phyloP scores from a whole-genome alignment of 1,140 invertebrate genomes.

The Andrena cerasifolii region DNA sequence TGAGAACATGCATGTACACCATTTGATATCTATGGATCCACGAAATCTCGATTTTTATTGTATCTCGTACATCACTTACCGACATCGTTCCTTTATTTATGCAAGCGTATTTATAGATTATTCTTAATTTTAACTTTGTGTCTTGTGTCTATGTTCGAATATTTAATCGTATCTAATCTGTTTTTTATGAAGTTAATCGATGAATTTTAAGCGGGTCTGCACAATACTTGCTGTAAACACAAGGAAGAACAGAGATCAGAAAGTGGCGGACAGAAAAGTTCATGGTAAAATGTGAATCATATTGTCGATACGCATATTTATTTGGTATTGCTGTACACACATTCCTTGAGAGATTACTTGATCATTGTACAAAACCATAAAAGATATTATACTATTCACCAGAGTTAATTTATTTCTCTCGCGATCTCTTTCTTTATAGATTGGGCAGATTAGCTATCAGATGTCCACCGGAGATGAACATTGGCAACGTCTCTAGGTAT shows the following conservation, averaged over 20 bases:
- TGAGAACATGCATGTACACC: slow-evolving; percentile 12
- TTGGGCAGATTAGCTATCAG: no score
- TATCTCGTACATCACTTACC: slow-evolving; percentile 28
- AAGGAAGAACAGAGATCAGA: neutral
- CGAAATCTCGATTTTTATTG: slow-evolving; percentile 32
- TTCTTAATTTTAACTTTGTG: slow-evolving; percentile 3
- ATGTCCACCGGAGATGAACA: no score
- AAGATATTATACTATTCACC: slow-evolving; percentile 1
- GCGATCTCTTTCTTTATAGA: no score
- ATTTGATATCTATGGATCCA: slow-evolving; percentile 39
- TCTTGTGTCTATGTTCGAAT: neutral
- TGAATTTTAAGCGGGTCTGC: slow-evolving; percentile 19
- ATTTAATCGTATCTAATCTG: slow-evolving; percentile 18
- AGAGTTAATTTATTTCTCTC: slow-evolving; percentile 42
- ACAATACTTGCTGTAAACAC: slow-evolving; percentile 13
- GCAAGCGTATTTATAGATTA: slow-evolving; percentile 34
- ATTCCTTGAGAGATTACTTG: slow-evolving; percentile 32
- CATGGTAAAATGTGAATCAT: neutral
- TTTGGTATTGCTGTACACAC: slow-evolving; percentile 38
- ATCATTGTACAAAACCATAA: slow-evolving; percentile 40
- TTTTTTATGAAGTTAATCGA: no score
- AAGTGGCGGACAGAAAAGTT: neutral
- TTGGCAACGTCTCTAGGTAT: no score
- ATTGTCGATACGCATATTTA: slow-evolving; percentile 1
- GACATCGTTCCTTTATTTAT: no score